Evolutionary conservation across 2,797 vertebrate species (phyloP).

Genomic region (Macroramphosus scolopax): DNA sequence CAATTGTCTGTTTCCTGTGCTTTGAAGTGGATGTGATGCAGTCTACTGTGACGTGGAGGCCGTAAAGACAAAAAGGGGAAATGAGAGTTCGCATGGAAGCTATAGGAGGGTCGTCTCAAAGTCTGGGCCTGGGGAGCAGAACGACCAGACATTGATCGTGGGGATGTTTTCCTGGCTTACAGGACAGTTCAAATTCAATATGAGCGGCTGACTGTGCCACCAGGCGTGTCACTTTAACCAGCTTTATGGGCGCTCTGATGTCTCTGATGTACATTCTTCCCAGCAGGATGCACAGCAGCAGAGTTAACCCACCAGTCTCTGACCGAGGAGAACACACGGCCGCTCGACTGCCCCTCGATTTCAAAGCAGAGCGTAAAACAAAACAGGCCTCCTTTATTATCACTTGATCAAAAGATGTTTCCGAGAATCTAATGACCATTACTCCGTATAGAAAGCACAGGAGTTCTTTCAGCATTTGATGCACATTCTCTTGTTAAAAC

Average conservation of each 20-base stretch:
- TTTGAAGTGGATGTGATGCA: slow-evolving; percentile 61
- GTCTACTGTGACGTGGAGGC: slow-evolving; percentile 30
- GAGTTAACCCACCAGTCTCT: slow-evolving; percentile 7
- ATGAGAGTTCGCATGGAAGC: slow-evolving; percentile 54
- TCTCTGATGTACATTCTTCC: slow-evolving; percentile 32
- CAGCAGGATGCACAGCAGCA: slow-evolving; percentile 46
- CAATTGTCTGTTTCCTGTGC: slow-evolving; percentile 48
- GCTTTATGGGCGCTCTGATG: slow-evolving; percentile 32
- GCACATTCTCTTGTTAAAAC: slow-evolving; percentile 56
- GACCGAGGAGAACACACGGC: background rate
- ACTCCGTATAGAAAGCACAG: slow-evolving; percentile 37
- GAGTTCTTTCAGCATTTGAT: slow-evolving; percentile 36
- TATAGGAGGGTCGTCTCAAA: slow-evolving; percentile 56
- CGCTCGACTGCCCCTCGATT: slow-evolving; percentile 18
- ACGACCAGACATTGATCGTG: slow-evolving; percentile 35
- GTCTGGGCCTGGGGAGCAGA: slow-evolving; percentile 53
- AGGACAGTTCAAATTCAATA: slow-evolving; percentile 40
- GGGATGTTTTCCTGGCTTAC: slow-evolving; percentile 23
- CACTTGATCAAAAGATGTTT: slow-evolving; percentile 38
- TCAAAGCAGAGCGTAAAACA: slow-evolving; percentile 43
- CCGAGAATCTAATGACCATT: slow-evolving; percentile 26
- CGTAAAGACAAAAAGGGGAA: slow-evolving; percentile 65
- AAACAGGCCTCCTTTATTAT: slow-evolving; percentile 47
- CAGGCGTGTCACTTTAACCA: slow-evolving; percentile 33
- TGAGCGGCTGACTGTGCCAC: slow-evolving; percentile 19